Evolutionary conservation across 2,888 invertebrate species (phyloP).

Genomic region (Ormyrus nitidulus): DNA sequence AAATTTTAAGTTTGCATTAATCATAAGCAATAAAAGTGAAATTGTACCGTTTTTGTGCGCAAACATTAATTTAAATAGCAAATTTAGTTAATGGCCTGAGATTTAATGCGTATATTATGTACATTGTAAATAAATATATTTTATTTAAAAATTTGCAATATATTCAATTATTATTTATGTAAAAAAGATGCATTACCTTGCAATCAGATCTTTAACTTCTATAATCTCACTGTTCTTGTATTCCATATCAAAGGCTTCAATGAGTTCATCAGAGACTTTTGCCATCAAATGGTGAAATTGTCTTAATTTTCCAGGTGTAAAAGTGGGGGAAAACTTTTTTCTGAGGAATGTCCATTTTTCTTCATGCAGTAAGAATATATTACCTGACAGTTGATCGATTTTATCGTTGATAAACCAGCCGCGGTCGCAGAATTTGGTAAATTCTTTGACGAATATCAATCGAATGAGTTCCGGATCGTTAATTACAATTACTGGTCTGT

Average conservation of each 20-base stretch:
- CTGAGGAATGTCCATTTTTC: slow-evolving; percentile 81
- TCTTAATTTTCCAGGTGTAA: slow-evolving; percentile 82
- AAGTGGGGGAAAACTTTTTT: slow-evolving; percentile 81
- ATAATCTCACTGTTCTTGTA: background rate
- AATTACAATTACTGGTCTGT: slow-evolving; percentile 79
- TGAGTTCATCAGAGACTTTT: slow-evolving; percentile 77
- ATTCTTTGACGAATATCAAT: slow-evolving; percentile 80
- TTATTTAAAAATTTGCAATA: background rate
- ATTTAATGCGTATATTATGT: no score
- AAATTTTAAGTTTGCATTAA: background rate
- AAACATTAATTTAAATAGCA: no score
- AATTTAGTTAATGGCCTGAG: no score
- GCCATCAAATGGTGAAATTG: slow-evolving; percentile 80
- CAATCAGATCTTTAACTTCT: slow-evolving; percentile 11
- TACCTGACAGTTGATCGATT: slow-evolving; percentile 77
- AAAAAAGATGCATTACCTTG: background rate
- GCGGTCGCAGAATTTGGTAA: slow-evolving; percentile 81
- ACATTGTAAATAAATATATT: background rate
- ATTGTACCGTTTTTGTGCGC: no score
- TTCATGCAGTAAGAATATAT: slow-evolving; percentile 79
- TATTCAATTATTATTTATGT: background rate
- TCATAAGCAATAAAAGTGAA: no score
- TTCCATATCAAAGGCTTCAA: background rate
- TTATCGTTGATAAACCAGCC: slow-evolving; percentile 78
- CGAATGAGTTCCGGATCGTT: slow-evolving; percentile 80